Conservation (phyloP, 2,113 vertebrate species). For the Dromaius novaehollandiae region DNA sequence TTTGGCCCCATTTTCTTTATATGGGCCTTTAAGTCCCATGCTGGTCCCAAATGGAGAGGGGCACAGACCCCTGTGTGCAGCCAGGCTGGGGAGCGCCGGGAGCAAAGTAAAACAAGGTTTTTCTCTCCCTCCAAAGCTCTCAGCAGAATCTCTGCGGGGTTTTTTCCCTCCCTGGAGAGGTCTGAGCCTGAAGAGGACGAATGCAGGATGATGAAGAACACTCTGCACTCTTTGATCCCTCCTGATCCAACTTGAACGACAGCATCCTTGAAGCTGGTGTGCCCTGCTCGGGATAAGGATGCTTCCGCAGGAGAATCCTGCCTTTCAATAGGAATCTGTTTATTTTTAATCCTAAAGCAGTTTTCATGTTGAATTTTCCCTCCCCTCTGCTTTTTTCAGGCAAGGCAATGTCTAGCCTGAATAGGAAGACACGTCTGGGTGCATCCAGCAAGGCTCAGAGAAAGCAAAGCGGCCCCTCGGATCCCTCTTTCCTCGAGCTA, state of each 20-base stretch:
- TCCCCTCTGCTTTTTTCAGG: background rate
- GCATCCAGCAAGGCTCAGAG: background rate
- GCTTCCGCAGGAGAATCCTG: background rate
- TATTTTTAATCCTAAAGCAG: background rate
- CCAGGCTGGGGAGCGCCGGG: too few species aligned
- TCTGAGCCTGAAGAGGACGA: too few species aligned
- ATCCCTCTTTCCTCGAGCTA: background rate
- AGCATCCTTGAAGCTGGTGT: too few species aligned
- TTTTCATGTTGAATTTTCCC: background rate
- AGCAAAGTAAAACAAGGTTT: too few species aligned
- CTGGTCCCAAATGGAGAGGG: accelerated
- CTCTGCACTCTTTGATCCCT: too few species aligned
- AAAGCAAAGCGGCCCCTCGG: background rate
- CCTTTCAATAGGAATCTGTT: background rate
- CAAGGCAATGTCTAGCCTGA: background rate
- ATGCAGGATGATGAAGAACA: too few species aligned
- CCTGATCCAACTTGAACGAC: too few species aligned
- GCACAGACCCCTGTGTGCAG: too few species aligned
- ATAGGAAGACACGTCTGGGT: background rate
- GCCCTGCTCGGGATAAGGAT: background rate
- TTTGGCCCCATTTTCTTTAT: background rate
- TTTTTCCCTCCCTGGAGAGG: too few species aligned
- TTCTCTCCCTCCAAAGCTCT: too few species aligned
- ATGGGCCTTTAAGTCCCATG: background rate
- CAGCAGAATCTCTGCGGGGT: too few species aligned